These are phyloP conservation scores for Yponomeuta malinellus DNA, from an alignment of 2,888 invertebrate genomes.

Conservation along the genomic window DNA sequence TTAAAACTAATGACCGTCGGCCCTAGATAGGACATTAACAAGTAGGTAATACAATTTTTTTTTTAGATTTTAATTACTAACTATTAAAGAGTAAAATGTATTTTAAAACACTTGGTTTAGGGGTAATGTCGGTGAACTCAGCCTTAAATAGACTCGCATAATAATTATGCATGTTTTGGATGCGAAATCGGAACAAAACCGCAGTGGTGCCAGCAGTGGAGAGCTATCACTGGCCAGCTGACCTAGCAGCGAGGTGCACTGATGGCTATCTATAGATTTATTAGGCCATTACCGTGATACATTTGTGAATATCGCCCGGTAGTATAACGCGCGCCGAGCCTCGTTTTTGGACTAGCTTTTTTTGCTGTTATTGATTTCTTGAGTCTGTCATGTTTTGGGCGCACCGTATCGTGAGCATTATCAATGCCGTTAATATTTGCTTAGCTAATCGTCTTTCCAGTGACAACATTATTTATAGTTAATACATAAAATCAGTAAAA, in stretches of 20 bases:
- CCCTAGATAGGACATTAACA: no score
- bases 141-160: neutral
- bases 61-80: no score
- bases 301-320: conserved; percentile 11
- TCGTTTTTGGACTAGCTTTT: neutral
- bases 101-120: no score
- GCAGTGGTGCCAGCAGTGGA: neutral
- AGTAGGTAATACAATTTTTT: no score
- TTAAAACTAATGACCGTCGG: no score
- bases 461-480: no score
- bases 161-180: neutral
- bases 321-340: neutral
- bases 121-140: no score
- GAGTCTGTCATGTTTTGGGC: neutral
- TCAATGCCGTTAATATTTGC: neutral
- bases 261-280: conserved; percentile 17
- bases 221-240: conserved; percentile 13
- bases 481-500: no score
- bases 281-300: conserved; percentile 16
- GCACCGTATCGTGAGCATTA: neutral
- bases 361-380: neutral
- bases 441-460: neutral
- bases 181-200: conserved; percentile 7
- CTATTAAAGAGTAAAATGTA: no score
- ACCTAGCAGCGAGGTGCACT: conserved; percentile 14